phyloP scores from a whole-genome alignment of 1,140 invertebrate species.

The Drosophila carrolli region DNA sequence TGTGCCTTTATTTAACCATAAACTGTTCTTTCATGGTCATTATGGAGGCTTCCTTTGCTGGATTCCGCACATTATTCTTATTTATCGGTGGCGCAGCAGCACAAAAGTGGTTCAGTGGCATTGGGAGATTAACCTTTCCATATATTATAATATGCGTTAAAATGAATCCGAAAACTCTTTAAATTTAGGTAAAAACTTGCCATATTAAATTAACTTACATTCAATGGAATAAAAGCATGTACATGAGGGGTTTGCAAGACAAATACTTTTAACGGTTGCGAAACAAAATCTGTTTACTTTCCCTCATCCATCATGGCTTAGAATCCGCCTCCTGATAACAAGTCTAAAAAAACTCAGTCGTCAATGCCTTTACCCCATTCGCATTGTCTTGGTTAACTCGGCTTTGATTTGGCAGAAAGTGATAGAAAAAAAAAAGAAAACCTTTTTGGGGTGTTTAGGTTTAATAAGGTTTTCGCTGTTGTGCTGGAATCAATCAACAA shows the following conservation, averaged over 20 bases:
- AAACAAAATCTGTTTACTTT: conserved; percentile 26
- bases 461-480: conserved; percentile 29
- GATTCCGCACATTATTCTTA: conserved; percentile 67
- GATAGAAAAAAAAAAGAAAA: neutral
- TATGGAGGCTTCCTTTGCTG: conserved; percentile 44
- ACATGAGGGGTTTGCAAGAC: neutral
- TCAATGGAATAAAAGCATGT: neutral
- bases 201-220: neutral
- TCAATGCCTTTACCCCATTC: conserved; percentile 8
- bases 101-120: neutral
- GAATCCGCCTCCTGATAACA: conserved; percentile 1
- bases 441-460: conserved; percentile 9
- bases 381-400: conserved; percentile 24
- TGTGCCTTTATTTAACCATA: conserved; percentile 73
- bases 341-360: neutral
- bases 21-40: conserved; percentile 75
- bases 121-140: conserved; percentile 26
- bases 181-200: neutral
- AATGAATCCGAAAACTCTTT: neutral
- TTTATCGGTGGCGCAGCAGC: conserved; percentile 60
- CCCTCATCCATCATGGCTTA: conserved; percentile 30
- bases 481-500: conserved; percentile 38
- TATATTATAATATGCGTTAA: conserved; percentile 3
- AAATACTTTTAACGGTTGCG: conserved; percentile 15
- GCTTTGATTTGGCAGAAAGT: conserved; percentile 33